These are phyloP conservation scores for Limnephilus rhombicus DNA, from an alignment of 2,888 invertebrate genomes.

Conservation along the genomic window DNA sequence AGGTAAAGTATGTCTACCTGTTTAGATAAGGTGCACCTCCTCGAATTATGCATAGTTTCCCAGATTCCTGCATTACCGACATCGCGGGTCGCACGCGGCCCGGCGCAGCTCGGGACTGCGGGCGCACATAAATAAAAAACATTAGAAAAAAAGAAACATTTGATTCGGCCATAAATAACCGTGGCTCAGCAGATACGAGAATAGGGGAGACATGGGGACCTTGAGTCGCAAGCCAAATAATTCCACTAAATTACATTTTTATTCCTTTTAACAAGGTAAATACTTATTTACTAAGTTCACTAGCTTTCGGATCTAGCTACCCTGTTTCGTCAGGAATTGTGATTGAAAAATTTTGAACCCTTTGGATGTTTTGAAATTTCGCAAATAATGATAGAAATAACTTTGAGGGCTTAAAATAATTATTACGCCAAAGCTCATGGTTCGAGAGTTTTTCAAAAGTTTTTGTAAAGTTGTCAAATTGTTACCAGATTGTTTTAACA, in stretches of 20 bases:
- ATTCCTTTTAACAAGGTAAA: too few species aligned
- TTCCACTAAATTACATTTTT: not conserved
- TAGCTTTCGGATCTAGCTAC: too few species aligned
- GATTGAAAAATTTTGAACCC: too few species aligned
- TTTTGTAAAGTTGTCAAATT: not conserved
- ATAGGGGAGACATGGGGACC: slow-evolving; percentile 3
- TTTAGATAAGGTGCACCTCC: not conserved
- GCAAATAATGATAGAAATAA: not conserved
- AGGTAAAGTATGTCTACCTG: too few species aligned
- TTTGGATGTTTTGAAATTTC: not conserved
- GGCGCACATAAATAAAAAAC: slow-evolving; percentile 52
- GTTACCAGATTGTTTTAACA: not conserved
- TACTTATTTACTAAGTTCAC: too few species aligned
- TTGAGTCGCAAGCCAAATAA: not conserved
- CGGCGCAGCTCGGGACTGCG: slow-evolving; percentile 17
- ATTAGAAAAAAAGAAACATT: slow-evolving; percentile 56
- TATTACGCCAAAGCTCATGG: not conserved
- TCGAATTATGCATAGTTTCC: slow-evolving; percentile 35
- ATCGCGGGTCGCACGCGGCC: slow-evolving; percentile 27
- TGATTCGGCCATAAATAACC: slow-evolving; percentile 65
- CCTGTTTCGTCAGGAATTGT: too few species aligned
- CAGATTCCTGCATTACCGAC: slow-evolving; percentile 18
- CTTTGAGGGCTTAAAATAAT: not conserved
- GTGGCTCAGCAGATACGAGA: slow-evolving; percentile 51
- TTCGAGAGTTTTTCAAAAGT: not conserved